phyloP scores from a whole-genome alignment of 2,888 invertebrate genomes.

The Rutpela maculata region DNA sequence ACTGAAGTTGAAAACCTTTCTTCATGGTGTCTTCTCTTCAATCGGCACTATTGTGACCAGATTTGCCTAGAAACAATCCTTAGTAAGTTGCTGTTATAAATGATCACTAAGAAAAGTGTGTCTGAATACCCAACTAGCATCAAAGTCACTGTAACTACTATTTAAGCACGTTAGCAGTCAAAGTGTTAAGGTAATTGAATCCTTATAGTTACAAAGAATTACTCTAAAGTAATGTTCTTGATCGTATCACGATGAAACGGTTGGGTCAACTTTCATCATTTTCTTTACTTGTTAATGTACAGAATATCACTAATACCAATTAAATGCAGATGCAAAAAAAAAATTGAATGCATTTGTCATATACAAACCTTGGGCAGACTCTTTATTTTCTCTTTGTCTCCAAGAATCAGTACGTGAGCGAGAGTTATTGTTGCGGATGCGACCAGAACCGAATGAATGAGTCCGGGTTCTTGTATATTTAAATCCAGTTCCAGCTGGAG shows the following conservation, averaged over 20 bases:
- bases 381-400: slow-evolving; percentile 67
- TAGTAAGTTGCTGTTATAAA: background rate
- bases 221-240: too few relatives aligned
- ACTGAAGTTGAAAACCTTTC: slow-evolving; percentile 2
- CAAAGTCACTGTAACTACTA: too few relatives aligned
- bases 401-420: slow-evolving; percentile 68
- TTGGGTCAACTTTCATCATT: too few relatives aligned
- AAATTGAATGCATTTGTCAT: too few relatives aligned
- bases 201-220: too few relatives aligned
- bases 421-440: slow-evolving; percentile 62
- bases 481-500: slow-evolving; percentile 68
- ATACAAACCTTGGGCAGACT: slow-evolving; percentile 49
- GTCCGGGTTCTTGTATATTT: slow-evolving; percentile 68
- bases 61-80: slow-evolving; percentile 6
- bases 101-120: too few relatives aligned
- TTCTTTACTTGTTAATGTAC: too few relatives aligned
- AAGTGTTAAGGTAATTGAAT: too few relatives aligned
- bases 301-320: too few relatives aligned
- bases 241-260: too few relatives aligned
- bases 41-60: slow-evolving; percentile 5
- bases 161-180: too few relatives aligned
- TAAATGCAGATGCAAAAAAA: background rate
- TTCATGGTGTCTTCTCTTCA: slow-evolving; percentile 6
- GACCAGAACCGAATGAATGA: slow-evolving; percentile 71
- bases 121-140: too few relatives aligned